Percentiles rank a stretch among this genome's conserved stretches.
phyloP scores from a whole-genome alignment of 2,113 vertebrate species.

The Rhineura floridana region DNA sequence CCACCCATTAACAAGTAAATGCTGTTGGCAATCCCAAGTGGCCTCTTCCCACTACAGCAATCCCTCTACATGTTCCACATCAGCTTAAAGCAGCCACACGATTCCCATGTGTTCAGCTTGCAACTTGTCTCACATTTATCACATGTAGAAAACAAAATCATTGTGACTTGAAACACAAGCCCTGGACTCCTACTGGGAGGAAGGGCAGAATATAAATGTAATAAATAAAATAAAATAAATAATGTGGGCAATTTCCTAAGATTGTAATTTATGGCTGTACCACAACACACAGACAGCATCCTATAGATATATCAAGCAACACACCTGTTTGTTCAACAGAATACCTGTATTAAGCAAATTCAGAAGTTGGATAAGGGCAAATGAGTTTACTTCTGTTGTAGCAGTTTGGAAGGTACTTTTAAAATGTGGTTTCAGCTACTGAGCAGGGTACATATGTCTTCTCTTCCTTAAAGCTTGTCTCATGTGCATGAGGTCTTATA shows the following conservation, averaged over 20 bases:
- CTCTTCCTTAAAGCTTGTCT: not conserved
- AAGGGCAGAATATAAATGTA: too few species aligned
- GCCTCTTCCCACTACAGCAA: not conserved
- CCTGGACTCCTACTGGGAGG: too few species aligned
- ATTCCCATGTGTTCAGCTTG: not conserved
- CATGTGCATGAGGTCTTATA: not conserved
- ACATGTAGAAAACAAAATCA: too few species aligned
- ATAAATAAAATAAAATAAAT: not conserved
- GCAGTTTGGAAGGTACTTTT: not conserved
- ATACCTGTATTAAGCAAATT: constrained; percentile 6
- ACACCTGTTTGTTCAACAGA: not conserved
- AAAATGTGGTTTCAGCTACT: not conserved
- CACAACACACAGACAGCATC: too few species aligned
- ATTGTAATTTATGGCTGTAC: not conserved
- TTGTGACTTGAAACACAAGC: not conserved
- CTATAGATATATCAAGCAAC: not conserved
- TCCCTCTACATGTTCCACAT: not conserved
- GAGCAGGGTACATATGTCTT: not conserved
- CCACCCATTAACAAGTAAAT: not conserved
- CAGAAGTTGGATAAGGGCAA: not conserved
- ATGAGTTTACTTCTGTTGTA: not conserved
- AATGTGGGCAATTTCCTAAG: not conserved
- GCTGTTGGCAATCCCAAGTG: not conserved
- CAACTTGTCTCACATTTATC: not conserved
- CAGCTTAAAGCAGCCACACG: not conserved